These are phyloP conservation scores for Smittia sp. DNA, from an alignment of 2,888 invertebrate genomes.

Conservation along the genomic window DNA sequence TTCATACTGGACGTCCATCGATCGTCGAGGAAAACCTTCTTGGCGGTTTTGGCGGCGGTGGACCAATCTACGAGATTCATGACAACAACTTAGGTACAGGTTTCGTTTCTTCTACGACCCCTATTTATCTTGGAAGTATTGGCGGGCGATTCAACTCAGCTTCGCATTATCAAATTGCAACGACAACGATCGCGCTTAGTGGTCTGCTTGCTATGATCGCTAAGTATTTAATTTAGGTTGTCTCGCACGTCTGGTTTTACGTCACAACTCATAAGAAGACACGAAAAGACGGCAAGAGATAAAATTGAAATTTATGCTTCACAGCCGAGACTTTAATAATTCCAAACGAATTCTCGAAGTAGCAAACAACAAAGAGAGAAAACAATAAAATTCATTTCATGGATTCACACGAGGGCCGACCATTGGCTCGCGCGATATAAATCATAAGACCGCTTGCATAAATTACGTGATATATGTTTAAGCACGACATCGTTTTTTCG, in stretches of 20 bases:
- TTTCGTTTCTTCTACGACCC: constrained; percentile 45
- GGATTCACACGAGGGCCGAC: constrained; percentile 7
- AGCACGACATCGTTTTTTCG: not conserved
- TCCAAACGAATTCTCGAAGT: constrained; percentile 32
- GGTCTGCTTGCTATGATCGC: constrained; percentile 3
- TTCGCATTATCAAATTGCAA: not conserved
- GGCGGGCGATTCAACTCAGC: constrained; percentile 26
- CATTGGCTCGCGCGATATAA: not conserved
- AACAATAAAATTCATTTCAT: constrained; percentile 25
- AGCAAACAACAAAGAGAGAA: not conserved
- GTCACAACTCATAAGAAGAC: constrained; percentile 8
- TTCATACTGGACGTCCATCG: constrained; percentile 54
- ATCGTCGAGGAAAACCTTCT: constrained; percentile 43
- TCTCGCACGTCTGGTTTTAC: not conserved
- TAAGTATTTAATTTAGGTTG: constrained; percentile 38
- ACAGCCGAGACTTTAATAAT: constrained; percentile 37
- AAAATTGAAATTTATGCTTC: constrained; percentile 24
- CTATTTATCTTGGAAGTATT: constrained; percentile 38
- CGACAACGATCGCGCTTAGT: not conserved
- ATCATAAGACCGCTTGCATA: not conserved
- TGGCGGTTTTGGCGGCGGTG: constrained; percentile 43
- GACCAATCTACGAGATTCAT: constrained; percentile 33
- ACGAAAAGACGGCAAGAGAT: not conserved
- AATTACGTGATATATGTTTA: constrained; percentile 15
- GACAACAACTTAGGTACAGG: constrained; percentile 43